A percentile compares a stretch with the other conserved stretches of the same genome.
phyloP scores from a whole-genome alignment of 2,113 vertebrate genomes.

The Pelvicachromis taeniatus region DNA sequence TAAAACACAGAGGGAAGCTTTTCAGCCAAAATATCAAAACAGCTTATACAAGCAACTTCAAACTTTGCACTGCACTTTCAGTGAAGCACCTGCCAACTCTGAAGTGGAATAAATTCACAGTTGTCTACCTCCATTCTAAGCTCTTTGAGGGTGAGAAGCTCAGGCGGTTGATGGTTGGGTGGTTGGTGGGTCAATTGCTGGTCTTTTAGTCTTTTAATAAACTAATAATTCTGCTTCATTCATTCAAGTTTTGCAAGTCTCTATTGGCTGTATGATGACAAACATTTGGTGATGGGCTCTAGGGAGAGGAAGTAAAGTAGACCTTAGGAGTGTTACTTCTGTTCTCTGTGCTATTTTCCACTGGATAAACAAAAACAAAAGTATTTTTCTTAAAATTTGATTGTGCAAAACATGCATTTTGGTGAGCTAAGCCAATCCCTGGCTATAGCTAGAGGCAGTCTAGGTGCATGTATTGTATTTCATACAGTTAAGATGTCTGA shows the following conservation, averaged over 20 bases:
- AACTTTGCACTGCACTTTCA: too few relatives aligned
- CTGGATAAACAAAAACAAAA: rapidly evolving
- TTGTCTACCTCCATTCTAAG: too few relatives aligned
- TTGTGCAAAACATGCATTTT: not conserved
- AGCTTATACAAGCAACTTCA: too few relatives aligned
- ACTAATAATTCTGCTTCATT: not conserved
- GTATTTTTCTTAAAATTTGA: not conserved
- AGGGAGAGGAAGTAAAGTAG: not conserved
- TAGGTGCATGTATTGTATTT: not conserved
- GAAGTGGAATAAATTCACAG: too few relatives aligned
- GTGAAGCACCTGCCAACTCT: too few relatives aligned
- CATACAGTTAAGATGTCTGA: too few relatives aligned
- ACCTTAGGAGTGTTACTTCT: not conserved
- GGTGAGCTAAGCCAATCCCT: not conserved
- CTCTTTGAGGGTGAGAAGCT: not conserved
- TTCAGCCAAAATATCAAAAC: too few relatives aligned
- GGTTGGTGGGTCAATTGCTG: not conserved
- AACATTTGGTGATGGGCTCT: not conserved
- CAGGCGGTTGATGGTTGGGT: not conserved
- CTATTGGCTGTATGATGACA: not conserved
- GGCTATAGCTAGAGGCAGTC: not conserved
- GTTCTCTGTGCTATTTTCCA: not conserved
- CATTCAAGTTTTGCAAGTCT: not conserved
- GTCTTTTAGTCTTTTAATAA: not conserved
- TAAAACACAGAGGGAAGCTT: too few relatives aligned